Percentiles rank a stretch among this genome's conserved stretches.
Conservation (phyloP, 2,888 invertebrate species). For the Pristionchus entomophagus region DNA sequence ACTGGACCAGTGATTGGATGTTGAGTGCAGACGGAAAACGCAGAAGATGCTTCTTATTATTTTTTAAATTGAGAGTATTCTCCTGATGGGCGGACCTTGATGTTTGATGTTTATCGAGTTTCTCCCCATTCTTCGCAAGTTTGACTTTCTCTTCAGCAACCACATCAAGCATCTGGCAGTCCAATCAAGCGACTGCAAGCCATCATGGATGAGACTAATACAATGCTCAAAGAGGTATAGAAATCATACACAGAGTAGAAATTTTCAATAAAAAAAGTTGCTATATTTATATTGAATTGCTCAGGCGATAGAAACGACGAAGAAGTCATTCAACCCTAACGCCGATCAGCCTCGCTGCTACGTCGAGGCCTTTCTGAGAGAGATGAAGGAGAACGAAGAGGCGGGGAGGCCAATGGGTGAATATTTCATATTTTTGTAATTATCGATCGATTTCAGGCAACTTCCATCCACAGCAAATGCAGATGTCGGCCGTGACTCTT, state of each 20-base stretch:
- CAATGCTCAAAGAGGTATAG: background rate
- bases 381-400: background rate
- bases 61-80: too few relatives aligned
- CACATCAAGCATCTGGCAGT: too few relatives aligned
- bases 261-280: background rate
- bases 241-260: too few relatives aligned
- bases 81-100: background rate
- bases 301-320: background rate
- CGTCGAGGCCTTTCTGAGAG: background rate
- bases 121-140: background rate
- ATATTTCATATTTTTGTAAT: background rate
- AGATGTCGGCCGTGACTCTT: background rate
- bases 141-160: background rate
- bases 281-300: background rate
- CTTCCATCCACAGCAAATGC: too few relatives aligned
- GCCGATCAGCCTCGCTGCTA: background rate
- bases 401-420: background rate
- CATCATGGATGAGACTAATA: background rate
- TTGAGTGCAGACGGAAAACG: too few relatives aligned
- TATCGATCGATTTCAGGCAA: background rate
- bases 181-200: background rate
- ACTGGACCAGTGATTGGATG: too few relatives aligned
- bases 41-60: too few relatives aligned
- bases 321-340: conserved; percentile 2
- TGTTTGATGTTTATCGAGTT: background rate